Evolutionary conservation across 2,113 vertebrate genomes (phyloP), one percentile per base, ranked within the genome.

Genomic region (Spea bombifrons): DNA sequence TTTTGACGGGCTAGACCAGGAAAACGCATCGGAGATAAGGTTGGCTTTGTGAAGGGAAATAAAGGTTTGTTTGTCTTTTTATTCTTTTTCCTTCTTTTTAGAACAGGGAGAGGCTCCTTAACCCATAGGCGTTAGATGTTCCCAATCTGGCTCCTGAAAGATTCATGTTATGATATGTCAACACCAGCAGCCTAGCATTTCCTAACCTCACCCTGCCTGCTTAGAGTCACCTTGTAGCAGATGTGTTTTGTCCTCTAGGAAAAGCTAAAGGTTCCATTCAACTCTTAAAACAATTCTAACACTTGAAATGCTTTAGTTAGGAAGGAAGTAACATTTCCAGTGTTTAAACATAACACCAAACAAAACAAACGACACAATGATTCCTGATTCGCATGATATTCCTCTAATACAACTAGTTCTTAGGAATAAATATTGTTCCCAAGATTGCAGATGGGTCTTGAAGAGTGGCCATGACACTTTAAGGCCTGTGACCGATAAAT

Each of bases 221-320:
- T 12, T 13, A 13, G 10, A 59, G 63, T 5, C 30, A 30, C 63
- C 63, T 5, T 30, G n/a, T 7, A 7, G 30, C 5, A 65, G 4
- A 65, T 5, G 30, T 65, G 63, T 65, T 65, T 65, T 65, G n/a
- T 30, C 30, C 47, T 45, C 9, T 45, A 59, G 8, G 45, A n/a
- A 49, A 46, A 46, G 16, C 53, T 57, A 66, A 68, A 16, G 49
- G 7, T 53, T 76, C 66, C 44, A 53, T 9, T 64, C 57, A 9
- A 49, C 55, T 13, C 46, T 15, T n/a, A 73, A 52, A 66, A 79
- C 49, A 79, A 73, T 79, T 73, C 70, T 79, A 69, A 72, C 66
- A 52, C 59, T 78, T 73, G n/a, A 68, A 65, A 75, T 75, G 6
- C 48, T 65, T 49, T 55, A 79, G 3, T 17, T 48, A 79, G 76